These are phyloP conservation scores for Cnemophilus loriae DNA, from an alignment of 2,113 vertebrate species.

Conservation along the genomic window DNA sequence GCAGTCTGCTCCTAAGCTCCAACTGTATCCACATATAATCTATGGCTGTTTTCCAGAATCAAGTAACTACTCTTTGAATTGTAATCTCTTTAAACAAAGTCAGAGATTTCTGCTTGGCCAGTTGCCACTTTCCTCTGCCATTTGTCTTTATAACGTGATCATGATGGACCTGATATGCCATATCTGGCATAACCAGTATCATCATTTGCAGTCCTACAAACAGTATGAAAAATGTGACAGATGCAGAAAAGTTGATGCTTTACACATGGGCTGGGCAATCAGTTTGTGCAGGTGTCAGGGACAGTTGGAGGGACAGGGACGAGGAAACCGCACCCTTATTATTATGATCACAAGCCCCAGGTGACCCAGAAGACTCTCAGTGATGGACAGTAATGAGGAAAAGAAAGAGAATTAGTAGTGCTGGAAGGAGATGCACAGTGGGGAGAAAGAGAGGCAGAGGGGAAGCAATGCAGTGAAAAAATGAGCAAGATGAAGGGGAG, in stretches of 20 bases:
- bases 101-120: constrained; percentile 26
- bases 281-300: neutral
- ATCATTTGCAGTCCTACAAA: neutral
- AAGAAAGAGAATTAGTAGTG: neutral
- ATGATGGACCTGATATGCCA: neutral
- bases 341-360: neutral
- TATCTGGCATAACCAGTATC: neutral
- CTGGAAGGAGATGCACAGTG: neutral
- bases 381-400: constrained; percentile 5
- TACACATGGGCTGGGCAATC: neutral
- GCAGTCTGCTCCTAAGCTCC: neutral
- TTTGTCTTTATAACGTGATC: neutral
- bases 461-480: neutral
- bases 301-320: neutral
- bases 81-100: neutral
- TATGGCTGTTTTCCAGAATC: neutral
- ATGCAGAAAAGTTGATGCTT: neutral
- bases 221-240: neutral
- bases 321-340: neutral
- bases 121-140: neutral
- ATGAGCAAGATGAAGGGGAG: neutral
- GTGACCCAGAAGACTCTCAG: neutral
- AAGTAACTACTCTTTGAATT: neutral
- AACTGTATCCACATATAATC: neutral
- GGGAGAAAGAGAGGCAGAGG: neutral